Base-by-base conservation (phyloP, 2,888 invertebrate genomes). In the Dione juno region DNA sequence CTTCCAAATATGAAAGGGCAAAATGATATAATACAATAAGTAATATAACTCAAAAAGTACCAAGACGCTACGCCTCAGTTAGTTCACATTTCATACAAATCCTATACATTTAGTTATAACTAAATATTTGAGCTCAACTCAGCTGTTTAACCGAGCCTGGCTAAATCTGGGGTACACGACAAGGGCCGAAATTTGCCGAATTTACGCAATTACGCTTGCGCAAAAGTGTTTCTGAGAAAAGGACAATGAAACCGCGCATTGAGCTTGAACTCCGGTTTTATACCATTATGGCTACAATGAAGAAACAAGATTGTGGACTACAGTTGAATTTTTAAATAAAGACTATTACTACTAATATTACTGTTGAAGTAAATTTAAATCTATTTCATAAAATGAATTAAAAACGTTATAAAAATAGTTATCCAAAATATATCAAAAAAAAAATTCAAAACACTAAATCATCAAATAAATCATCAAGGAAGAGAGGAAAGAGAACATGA, bases 121-220 rank as follows among this genome's bases (percentile, higher is more conserved):
- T 61, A 28, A 28, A 52, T 50, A 61, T 28, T 3, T 28, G 28
- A 28, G 28, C 28, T 28, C n/a, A 28, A 41, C 59, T 50, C 50
- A 69, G 61, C 61, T 54, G 61, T 69, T 69, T 63, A 19, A 45
- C 16, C 45, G 48, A 35, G 50, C 35, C 61, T 21, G 53, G 54
- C 68, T 45, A 54, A 63, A 64, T 69, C 68, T 64, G 48, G 40
- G 63, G 50, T 45, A 40, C 54, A 40, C 67, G 70, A 57, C 19
- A 58, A n/a, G 40, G n/a, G 45, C 67, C 70, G 70, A 54, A 54
- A 48, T 43, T 67, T 50, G 48, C 63, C 70, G 70, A 71, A 67
- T 71, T 71, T 64, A 67, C 50, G 16, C 61, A 67, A 76, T 69
- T 75, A 74, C 69, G 63, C 75, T 68, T 71, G 76, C 71, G 74